Conservation (phyloP, 2,888 invertebrate species). For the Dorcus hopei region DNA sequence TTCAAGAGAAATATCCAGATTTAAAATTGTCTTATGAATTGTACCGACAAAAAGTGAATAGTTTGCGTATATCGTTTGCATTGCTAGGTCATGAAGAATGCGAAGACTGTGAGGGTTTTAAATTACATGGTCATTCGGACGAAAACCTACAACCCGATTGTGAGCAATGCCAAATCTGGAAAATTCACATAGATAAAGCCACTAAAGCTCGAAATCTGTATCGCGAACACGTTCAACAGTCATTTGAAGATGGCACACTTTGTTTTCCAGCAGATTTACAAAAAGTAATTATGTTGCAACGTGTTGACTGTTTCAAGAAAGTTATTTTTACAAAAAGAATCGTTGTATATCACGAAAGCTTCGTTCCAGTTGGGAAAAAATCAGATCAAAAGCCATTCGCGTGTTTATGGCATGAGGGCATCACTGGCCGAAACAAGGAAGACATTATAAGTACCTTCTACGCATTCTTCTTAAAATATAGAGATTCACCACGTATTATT, state of each 20-base stretch:
- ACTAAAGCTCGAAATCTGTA: conserved; percentile 11
- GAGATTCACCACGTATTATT: conserved; percentile 12
- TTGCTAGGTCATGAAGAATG: conserved; percentile 22
- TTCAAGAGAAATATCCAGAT: conserved; percentile 13
- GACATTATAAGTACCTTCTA: conserved; percentile 21
- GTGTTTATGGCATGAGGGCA: conserved; percentile 23
- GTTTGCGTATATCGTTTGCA: conserved; percentile 2
- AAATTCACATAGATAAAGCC: conserved; percentile 13
- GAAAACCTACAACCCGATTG: conserved; percentile 13
- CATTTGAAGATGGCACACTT: conserved; percentile 13
- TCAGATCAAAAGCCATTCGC: conserved; percentile 11
- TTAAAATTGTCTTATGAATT: conserved; percentile 14
- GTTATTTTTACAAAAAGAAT: conserved; percentile 8
- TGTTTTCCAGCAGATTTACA: conserved; percentile 8
- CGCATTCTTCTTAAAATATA: conserved; percentile 11
- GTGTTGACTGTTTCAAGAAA: conserved; percentile 1
- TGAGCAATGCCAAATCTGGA: conserved; percentile 16
- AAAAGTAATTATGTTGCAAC: neutral
- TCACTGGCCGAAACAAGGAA: conserved; percentile 13
- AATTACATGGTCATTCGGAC: conserved; percentile 13
- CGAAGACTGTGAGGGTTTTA: conserved; percentile 16
- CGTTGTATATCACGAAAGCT: conserved; percentile 22
- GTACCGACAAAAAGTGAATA: conserved; percentile 15
- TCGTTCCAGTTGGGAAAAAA: conserved; percentile 21
- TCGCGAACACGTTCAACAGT: conserved; percentile 9